phyloP scores from a whole-genome alignment of 2,797 vertebrate species.

The Clangula hyemalis region DNA sequence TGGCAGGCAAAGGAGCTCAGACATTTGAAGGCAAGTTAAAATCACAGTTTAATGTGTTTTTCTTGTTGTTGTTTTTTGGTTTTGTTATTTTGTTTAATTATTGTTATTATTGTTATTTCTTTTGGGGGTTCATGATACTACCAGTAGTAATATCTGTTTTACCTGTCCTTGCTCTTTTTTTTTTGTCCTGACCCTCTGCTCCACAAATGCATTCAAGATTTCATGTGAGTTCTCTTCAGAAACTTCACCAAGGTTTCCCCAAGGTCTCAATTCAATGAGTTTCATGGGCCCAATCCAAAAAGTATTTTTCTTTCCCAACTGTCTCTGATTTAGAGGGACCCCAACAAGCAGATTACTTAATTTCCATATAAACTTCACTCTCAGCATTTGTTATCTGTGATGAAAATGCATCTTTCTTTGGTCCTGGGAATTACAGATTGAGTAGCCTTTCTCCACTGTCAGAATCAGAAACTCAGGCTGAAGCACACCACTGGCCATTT shows the following conservation, averaged over 20 bases:
- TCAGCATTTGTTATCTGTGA: accelerated
- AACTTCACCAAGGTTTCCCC: background rate
- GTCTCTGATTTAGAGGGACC: background rate
- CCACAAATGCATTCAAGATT: background rate
- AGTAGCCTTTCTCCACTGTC: accelerated
- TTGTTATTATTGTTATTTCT: background rate
- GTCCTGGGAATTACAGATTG: background rate
- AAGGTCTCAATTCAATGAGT: background rate
- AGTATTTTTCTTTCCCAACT: background rate
- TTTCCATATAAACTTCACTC: background rate
- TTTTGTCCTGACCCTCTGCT: background rate
- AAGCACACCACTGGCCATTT: background rate
- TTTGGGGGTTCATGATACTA: background rate
- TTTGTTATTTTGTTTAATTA: too few species aligned
- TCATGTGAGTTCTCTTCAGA: background rate
- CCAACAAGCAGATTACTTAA: background rate
- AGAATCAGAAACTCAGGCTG: background rate
- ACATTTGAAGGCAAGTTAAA: background rate
- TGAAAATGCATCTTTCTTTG: accelerated
- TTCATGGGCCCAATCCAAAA: accelerated
- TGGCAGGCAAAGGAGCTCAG: background rate
- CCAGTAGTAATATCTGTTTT: background rate
- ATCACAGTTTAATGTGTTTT: background rate
- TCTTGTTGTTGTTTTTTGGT: too few species aligned
- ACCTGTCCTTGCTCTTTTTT: background rate